Evolutionary conservation across 2,113 vertebrate genomes (phyloP), one percentile per base, ranked within the genome.

Genomic region (Typhlomys cinereus): DNA sequence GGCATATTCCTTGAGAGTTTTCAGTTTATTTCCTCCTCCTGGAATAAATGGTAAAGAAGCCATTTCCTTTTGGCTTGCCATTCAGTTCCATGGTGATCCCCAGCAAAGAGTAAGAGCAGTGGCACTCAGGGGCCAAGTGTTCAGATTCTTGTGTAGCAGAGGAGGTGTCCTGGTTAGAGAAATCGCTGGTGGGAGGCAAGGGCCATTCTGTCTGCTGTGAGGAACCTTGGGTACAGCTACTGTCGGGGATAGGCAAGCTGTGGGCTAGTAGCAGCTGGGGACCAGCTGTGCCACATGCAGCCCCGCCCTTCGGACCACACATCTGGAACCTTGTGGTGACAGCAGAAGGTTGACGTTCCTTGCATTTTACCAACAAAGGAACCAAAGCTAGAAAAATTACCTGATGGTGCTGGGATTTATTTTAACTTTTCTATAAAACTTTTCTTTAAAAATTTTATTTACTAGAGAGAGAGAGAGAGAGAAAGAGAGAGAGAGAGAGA

Each of bases 111-210:
- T 9, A 34, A 70, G 67, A 36, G 36, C 34, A 36, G 5, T 48
- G 23, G 3, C 13, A 13, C 57, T 12, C 15, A 46, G 20, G 1
- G 0, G 5, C 27, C 41, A 70, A 2, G 59, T 34, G 31, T 76
- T 73, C 57, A 34, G 41, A 78, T 17, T 62, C 50, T 83, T 81
- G 59, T 41, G 29, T 23, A 25, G 31, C 1, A 25, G 36, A 78
- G 27, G 21, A n/a, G 12, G 7, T 14, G 21, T 15, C 21, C 52
- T 69, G 67, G 39, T 31, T 79, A 36, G 25, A 76, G 86, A 67
- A 34, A 14, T 31, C 13, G 15, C 23, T 46, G 46, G 13, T 18
- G 14, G 48, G 52, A 0, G 2, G 34, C 1, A 1, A 3, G n/a
- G 39, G 25, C 36, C 64, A 23, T 54, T 67, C 11, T 1, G 0